phyloP scores from a whole-genome alignment of 2,113 vertebrate genomes.

The Cephalopholis sonnerati region DNA sequence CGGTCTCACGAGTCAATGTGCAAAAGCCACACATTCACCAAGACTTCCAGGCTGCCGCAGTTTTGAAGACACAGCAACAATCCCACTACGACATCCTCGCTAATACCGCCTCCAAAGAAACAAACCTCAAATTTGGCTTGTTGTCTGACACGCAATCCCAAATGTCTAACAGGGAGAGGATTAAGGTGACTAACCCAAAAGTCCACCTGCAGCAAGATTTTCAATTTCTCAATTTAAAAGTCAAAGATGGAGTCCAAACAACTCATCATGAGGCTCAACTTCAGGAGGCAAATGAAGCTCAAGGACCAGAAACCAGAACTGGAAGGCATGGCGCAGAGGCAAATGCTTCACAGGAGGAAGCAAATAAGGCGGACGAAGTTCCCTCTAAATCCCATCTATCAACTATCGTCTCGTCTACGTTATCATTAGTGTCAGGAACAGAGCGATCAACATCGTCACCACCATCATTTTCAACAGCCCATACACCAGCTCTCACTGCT shows the following conservation, averaged over 20 bases:
- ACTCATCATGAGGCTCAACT: background rate
- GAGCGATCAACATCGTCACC: background rate
- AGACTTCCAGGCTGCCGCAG: constrained; percentile 31
- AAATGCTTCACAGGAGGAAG: background rate
- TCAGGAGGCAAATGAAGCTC: background rate
- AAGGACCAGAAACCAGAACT: background rate
- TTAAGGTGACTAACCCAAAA: constrained; percentile 4
- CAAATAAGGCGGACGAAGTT: background rate
- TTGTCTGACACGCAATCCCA: background rate
- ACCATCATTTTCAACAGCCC: background rate
- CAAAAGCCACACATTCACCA: constrained; percentile 16
- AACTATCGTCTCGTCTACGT: background rate
- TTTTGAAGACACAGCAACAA: constrained; percentile 43
- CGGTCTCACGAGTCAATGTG: constrained; percentile 28
- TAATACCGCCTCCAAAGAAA: constrained; percentile 43
- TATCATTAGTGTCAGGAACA: constrained; percentile 4
- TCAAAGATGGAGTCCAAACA: background rate
- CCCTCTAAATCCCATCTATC: background rate
- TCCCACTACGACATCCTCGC: constrained; percentile 32
- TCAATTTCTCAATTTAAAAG: background rate
- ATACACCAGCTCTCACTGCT: background rate
- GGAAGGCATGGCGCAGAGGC: background rate
- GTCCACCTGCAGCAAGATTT: background rate
- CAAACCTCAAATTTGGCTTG: constrained; percentile 14
- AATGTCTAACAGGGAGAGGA: constrained; percentile 15